phyloP scores from a whole-genome alignment of 2,888 invertebrate species.

The Camponotus fellah region DNA sequence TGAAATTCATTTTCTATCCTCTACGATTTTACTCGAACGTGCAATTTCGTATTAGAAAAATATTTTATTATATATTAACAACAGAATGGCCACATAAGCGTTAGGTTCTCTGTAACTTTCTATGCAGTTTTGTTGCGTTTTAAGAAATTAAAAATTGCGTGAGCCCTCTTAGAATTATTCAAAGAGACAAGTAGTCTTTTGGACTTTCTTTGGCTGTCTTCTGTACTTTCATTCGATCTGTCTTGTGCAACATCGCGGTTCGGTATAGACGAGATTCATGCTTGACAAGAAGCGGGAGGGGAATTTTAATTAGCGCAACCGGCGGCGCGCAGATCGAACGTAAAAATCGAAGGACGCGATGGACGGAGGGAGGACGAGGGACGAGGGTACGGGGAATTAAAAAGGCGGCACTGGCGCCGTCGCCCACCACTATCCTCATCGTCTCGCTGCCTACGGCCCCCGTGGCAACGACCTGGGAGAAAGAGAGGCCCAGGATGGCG shows the following conservation, averaged over 20 bases:
- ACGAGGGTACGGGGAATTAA: constrained; percentile 26
- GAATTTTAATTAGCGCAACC: constrained; percentile 50
- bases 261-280: constrained; percentile 23
- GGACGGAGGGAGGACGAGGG: not conserved
- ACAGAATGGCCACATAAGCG: too few species aligned
- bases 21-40: not conserved
- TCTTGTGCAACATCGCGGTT: not conserved
- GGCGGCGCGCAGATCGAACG: constrained; percentile 15
- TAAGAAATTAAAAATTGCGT: not conserved
- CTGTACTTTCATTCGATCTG: not conserved
- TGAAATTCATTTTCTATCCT: not conserved
- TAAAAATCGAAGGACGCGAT: constrained; percentile 35
- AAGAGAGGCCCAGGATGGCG: constrained; percentile 64
- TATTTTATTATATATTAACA: not conserved
- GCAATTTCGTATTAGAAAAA: not conserved
- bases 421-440: constrained; percentile 19
- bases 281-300: constrained; percentile 7
- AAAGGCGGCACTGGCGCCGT: constrained; percentile 39
- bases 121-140: not conserved
- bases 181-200: constrained; percentile 8
- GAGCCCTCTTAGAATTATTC: not conserved
- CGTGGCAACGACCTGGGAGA: constrained; percentile 52
- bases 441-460: constrained; percentile 39
- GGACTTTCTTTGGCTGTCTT: not conserved
- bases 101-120: too few species aligned